phyloP scores from a whole-genome alignment of 2,113 vertebrate species.

The Oreochromis aureus region DNA sequence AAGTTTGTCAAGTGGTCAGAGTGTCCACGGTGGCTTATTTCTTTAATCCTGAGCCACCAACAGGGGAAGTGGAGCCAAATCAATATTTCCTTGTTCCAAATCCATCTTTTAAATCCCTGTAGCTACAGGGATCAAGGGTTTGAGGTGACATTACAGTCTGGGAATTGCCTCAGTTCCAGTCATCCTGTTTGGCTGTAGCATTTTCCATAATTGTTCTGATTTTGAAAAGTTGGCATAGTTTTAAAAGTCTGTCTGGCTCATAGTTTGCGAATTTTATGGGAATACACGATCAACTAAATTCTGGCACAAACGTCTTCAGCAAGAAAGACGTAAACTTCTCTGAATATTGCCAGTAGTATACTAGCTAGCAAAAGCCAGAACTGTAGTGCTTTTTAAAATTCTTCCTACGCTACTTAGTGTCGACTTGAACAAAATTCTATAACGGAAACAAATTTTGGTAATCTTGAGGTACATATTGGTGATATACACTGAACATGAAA shows the following conservation, averaged over 20 bases:
- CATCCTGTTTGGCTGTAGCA: background rate
- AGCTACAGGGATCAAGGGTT: background rate
- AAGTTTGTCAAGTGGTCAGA: background rate
- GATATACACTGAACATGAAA: background rate
- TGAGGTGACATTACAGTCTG: background rate
- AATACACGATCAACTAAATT: background rate
- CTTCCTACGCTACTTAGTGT: background rate
- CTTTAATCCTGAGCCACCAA: conserved; percentile 1
- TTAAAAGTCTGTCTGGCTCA: background rate
- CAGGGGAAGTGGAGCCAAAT: background rate
- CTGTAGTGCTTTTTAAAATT: background rate
- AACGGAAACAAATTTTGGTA: background rate
- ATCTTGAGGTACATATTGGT: background rate
- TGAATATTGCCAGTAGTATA: background rate
- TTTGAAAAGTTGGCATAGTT: background rate
- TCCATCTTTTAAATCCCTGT: background rate
- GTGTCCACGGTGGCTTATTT: background rate
- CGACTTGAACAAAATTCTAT: background rate
- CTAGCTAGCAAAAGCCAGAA: background rate
- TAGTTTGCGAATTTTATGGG: background rate
- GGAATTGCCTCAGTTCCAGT: background rate
- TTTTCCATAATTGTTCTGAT: background rate
- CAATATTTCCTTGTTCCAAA: background rate
- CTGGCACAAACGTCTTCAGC: background rate
- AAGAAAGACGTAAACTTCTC: background rate